Conservation (phyloP, 2,797 vertebrate genomes). For the Chiloscyllium punctatum region DNA sequence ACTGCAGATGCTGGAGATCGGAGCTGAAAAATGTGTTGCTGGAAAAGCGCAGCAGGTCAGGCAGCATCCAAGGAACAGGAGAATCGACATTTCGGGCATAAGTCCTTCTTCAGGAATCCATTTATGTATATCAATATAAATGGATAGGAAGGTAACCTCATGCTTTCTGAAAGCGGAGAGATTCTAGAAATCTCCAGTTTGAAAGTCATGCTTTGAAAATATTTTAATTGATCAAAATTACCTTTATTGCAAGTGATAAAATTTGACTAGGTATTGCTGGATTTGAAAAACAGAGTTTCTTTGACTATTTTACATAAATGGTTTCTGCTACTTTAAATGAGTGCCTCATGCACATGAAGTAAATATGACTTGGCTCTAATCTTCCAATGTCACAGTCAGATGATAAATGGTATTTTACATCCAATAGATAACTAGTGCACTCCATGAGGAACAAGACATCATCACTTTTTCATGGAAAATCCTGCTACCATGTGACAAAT, state of each 20-base stretch:
- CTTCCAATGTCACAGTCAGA: not conserved
- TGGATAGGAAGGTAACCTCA: not conserved
- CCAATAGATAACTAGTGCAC: not conserved
- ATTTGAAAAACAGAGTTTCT: not conserved
- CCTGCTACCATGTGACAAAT: not conserved
- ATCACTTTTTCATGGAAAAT: not conserved
- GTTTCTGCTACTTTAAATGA: not conserved
- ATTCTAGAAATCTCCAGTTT: not conserved
- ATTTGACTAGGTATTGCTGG: not conserved
- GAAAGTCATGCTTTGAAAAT: not conserved
- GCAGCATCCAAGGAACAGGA: too few relatives aligned
- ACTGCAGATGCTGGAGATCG: too few relatives aligned
- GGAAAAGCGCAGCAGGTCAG: too few relatives aligned
- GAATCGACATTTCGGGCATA: too few relatives aligned
- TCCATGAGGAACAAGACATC: not conserved
- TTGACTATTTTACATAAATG: not conserved
- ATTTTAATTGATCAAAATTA: not conserved
- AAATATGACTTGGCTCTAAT: not conserved
- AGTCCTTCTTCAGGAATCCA: too few relatives aligned
- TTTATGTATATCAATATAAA: too few relatives aligned
- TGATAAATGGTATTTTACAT: not conserved
- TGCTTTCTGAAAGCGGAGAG: not conserved
- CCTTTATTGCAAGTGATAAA: not conserved
- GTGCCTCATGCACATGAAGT: not conserved
- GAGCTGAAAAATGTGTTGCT: too few relatives aligned